These are phyloP conservation scores for Reticulitermes lucifugus DNA, from an alignment of 2,888 invertebrate genomes.

Conservation along the genomic window DNA sequence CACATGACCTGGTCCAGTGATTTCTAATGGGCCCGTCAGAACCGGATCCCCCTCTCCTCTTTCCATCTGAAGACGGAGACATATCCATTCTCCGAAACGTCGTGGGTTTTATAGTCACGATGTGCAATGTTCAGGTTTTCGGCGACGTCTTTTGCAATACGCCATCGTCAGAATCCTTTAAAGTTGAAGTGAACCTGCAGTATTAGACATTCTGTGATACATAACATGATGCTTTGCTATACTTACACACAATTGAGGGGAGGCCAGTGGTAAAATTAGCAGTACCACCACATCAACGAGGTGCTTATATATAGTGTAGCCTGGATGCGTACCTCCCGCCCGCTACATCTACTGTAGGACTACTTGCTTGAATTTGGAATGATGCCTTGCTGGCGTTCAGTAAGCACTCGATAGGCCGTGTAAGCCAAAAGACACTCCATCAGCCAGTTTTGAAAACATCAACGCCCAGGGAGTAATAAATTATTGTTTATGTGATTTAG, in stretches of 20 bases:
- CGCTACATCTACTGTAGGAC: not conserved
- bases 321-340: not conserved
- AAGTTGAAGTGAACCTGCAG: too few species aligned
- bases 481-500: too few species aligned
- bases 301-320: constrained; percentile 15
- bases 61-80: too few species aligned
- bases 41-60: too few species aligned
- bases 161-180: too few species aligned
- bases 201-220: too few species aligned
- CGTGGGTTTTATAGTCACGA: too few species aligned
- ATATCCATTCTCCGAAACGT: too few species aligned
- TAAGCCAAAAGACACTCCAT: constrained; percentile 1
- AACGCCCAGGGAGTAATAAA: not conserved
- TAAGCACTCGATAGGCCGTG: not conserved
- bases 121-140: too few species aligned
- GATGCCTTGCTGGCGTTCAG: not conserved
- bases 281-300: not conserved
- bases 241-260: not conserved
- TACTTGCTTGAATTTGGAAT: not conserved
- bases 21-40: too few species aligned
- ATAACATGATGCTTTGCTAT: not conserved
- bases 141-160: too few species aligned
- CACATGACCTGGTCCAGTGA: too few species aligned
- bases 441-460: not conserved
- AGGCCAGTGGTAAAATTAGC: constrained; percentile 6